phyloP scores from a whole-genome alignment of 2,113 vertebrate genomes.

The Anolis carolinensis region DNA sequence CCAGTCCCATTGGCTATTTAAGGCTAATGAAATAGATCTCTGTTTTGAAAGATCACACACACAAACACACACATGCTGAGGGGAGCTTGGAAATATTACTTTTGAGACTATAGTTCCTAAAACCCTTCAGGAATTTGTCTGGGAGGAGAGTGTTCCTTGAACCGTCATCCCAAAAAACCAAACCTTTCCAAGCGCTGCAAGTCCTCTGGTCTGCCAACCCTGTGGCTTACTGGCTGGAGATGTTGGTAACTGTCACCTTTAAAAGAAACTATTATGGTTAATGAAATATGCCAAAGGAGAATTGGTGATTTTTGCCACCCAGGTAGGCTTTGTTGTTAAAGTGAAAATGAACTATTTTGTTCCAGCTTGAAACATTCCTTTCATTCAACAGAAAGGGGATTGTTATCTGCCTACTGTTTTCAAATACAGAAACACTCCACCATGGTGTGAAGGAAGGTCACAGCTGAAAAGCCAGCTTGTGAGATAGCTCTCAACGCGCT shows the following conservation, averaged over 20 bases:
- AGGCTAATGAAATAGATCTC: background rate
- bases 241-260: no score
- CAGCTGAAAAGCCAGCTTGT: constrained; percentile 8
- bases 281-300: background rate
- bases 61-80: no score
- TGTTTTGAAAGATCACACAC: no score
- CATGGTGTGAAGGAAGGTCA: background rate
- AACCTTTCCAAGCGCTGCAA: background rate
- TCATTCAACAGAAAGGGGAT: background rate
- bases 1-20: background rate
- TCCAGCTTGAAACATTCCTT: background rate
- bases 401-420: background rate
- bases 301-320: background rate
- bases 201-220: background rate
- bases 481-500: background rate
- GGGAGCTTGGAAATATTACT: no score
- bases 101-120: no score
- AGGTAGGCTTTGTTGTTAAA: background rate
- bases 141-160: background rate
- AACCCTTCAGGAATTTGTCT: no score
- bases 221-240: background rate
- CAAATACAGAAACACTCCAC: fast-evolving
- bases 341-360: background rate
- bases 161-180: background rate
- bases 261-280: background rate